Evolutionary conservation across 92 coral and sea anemone species (phyloP), one percentile per base, ranked within the genome.

Genomic region (Hydrozoanthus gracilis): DNA sequence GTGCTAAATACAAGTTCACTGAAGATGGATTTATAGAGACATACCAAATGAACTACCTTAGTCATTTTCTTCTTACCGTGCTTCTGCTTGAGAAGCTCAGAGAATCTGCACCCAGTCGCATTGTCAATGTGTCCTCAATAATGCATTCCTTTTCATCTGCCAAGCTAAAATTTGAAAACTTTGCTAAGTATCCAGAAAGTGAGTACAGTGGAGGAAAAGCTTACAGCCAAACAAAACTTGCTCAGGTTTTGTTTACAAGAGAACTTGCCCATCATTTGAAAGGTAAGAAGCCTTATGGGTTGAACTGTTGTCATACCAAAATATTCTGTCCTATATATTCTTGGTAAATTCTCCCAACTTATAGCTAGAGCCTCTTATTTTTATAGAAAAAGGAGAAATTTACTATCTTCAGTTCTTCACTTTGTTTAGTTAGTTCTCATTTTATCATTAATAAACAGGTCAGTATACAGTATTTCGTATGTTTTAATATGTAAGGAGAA

Each of bases 181-280:
- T 94, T 67, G 46, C 35, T n/a, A 61, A 71, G 74, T 58, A 71
- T 68, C 74, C 87, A 20, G 18, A 89, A 73, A 75, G 80, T n/a
- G 85, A 83, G 20, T 90, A 35, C 54, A 8, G 52, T 49, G 0
- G 4, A 8, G 0, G 16, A 3, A 55, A 8, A 14, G 86, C 86
- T 39, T 95, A 92, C 72, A 17, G 13, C 48, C 92, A 92, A 70
- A 77, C 94, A 11, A 92, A 92, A 74, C 88, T 95, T 5, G 95
- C 94, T 3, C 93, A 95, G 76, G 76, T 92, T 73, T 77, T 92
- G 65, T 95, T 95, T 71, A 90, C 95, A 64, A 91, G 60, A 87
- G 95, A 95, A 52, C 68, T 95, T 20, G 72, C 91, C 15, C 85
- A 47, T 79, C 77, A 90, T 15, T 76, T 95, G 15, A 88, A 89